phyloP scores from a whole-genome alignment of 2,113 vertebrate genomes.

The Canis aureus region DNA sequence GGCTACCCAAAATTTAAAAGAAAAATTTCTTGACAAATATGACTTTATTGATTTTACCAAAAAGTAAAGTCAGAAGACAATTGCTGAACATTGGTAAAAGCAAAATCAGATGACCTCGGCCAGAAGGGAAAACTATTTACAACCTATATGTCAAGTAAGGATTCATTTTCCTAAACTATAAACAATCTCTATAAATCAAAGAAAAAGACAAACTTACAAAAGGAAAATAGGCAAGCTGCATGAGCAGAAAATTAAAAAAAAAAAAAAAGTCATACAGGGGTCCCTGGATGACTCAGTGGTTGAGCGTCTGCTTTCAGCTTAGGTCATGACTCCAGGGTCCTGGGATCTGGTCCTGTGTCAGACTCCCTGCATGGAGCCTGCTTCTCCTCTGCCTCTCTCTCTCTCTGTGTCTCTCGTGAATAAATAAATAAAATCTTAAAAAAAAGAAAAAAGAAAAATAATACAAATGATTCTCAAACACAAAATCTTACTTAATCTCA shows the following conservation, averaged over 20 bases:
- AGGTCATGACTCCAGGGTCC: too few relatives aligned
- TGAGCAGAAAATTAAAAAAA: background rate
- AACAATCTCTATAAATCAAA: constrained; percentile 1
- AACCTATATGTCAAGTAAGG: background rate
- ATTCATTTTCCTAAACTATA: background rate
- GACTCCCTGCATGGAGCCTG: too few relatives aligned
- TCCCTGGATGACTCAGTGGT: too few relatives aligned
- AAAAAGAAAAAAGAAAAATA: background rate
- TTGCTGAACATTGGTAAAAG: background rate
- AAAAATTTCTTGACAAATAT: background rate
- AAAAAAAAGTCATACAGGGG: too few relatives aligned
- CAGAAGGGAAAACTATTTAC: background rate
- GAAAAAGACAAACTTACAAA: background rate
- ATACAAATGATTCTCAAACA: background rate
- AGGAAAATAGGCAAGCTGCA: background rate
- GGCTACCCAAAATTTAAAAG: background rate
- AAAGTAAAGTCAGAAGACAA: background rate
- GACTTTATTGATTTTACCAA: background rate
- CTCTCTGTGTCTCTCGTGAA: too few relatives aligned
- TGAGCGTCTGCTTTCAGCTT: too few relatives aligned
- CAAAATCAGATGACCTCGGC: background rate
- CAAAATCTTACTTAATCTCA: background rate
- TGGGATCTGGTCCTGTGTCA: too few relatives aligned
- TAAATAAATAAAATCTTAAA: background rate
- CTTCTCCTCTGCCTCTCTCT: too few relatives aligned